Base-by-base conservation (phyloP, 2,113 vertebrate genomes). In the Chloebia gouldiae region DNA sequence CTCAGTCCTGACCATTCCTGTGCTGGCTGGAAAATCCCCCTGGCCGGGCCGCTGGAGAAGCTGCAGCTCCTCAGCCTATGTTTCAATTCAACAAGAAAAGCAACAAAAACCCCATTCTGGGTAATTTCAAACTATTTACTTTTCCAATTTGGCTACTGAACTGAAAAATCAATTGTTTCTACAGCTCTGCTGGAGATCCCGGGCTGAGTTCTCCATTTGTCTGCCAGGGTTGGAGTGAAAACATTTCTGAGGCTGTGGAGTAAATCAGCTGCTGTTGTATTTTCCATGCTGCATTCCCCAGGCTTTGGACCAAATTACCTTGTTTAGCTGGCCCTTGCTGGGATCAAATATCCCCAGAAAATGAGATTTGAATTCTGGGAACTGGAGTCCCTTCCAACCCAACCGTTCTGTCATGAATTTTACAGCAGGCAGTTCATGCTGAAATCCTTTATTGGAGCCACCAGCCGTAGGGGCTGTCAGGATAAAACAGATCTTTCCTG, bases 81-180 rank as follows among this genome's bases (percentile, higher is more conserved):
- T 14, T 81, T 66, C 57, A 76, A 7, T 54, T n/a, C 20, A 40
- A 49, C 6, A 40, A 61, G n/a, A 56, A 57, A 65, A 69, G 21
- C 30, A 79, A 40, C 70, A 65, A 59, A 85, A 51, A 1, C 5
- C 40, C 33, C 79, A 61, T 72, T 72, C 60, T 27, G 68, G 37
- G 57, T 64, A 27, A 80, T 92, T 88, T 85, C 57, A 86, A 69
- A 79, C 57, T 86, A 47, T 92, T 93, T 95, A 76, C 75, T 95
- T 76, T 85, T 82, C 86, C 63, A 90, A 33, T 92, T 92, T 94
- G 94, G 94, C 91, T 64, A 39, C 82, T 49, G 88, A 85, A 81
- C 21, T 93, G 96, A 76, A 88, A 95, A 95, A 94, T 94, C 94
- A 94, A 94, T 95, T 96, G 80, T 90, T 95, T 42, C 71, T 90